These are phyloP conservation scores for Thripadectes ignobilis DNA, from an alignment of 2,797 vertebrate genomes.

Conservation along the genomic window DNA sequence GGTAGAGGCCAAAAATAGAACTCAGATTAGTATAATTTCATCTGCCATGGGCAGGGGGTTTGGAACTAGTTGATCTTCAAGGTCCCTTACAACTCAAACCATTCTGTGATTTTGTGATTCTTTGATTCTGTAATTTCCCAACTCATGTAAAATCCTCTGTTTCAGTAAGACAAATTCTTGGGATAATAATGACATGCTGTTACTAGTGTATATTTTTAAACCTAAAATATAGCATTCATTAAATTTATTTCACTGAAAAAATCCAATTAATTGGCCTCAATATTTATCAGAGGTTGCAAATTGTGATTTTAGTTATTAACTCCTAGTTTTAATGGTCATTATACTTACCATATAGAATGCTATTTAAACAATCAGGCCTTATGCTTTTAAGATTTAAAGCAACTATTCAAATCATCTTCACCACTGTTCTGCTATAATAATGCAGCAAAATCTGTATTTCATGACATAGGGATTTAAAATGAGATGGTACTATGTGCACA, in stretches of 20 bases:
- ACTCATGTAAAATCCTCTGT: not conserved
- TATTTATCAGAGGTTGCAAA: constrained; percentile 8
- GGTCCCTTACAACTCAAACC: not conserved
- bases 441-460: not conserved
- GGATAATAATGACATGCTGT: not conserved
- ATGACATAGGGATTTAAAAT: not conserved
- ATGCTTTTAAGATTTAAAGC: not conserved
- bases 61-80: not conserved
- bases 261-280: not conserved
- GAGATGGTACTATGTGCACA: not conserved
- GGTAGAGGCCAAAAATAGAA: not conserved
- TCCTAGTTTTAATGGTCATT: not conserved
- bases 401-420: not conserved
- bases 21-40: not conserved
- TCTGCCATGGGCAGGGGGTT: not conserved
- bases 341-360: not conserved
- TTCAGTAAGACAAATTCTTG: not conserved
- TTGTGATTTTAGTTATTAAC: not conserved
- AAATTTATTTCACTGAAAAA: not conserved
- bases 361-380: not conserved
- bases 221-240: not conserved
- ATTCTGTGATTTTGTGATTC: not conserved
- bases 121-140: not conserved
- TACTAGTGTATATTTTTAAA: not conserved
- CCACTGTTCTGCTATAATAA: not conserved